Evolutionary conservation across 2,113 vertebrate species (phyloP).

Genomic region (Cygnus atratus): DNA sequence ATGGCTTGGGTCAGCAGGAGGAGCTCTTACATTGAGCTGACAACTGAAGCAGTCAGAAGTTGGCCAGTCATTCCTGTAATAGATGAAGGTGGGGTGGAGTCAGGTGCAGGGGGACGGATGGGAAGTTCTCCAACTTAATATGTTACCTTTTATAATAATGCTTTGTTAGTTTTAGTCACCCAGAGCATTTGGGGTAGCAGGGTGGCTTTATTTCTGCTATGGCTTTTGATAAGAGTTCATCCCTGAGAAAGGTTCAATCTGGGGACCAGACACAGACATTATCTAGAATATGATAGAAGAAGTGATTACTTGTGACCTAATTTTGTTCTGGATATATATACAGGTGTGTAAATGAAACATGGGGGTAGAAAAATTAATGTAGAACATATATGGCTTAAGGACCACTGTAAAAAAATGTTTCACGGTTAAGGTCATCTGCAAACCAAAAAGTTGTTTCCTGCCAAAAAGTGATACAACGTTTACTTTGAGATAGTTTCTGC

Average conservation of each 20-base stretch:
- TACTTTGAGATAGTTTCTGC: neutral
- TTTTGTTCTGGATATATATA: neutral
- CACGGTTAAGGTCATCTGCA: neutral
- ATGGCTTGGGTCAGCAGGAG: neutral
- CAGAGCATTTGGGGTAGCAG: neutral
- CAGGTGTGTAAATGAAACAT: neutral
- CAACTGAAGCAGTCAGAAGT: neutral
- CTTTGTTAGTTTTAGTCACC: neutral
- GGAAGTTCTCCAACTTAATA: neutral
- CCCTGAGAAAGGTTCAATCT: neutral
- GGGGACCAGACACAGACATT: neutral
- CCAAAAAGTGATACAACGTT: neutral
- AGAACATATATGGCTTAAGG: neutral
- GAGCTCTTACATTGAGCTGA: conserved; percentile 10
- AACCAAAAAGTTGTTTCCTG: neutral
- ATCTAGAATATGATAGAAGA: neutral
- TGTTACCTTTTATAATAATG: neutral
- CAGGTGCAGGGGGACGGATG: neutral
- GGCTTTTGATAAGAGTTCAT: neutral
- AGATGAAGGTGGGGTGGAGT: neutral
- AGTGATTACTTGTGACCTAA: neutral
- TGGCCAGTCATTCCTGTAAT: neutral
- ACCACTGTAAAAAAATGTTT: neutral
- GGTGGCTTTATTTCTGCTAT: neutral
- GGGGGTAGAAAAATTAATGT: neutral